phyloP scores from a whole-genome alignment of 37 sponge, comb jelly and placozoan genomes.

The Spongilla lacustris region DNA sequence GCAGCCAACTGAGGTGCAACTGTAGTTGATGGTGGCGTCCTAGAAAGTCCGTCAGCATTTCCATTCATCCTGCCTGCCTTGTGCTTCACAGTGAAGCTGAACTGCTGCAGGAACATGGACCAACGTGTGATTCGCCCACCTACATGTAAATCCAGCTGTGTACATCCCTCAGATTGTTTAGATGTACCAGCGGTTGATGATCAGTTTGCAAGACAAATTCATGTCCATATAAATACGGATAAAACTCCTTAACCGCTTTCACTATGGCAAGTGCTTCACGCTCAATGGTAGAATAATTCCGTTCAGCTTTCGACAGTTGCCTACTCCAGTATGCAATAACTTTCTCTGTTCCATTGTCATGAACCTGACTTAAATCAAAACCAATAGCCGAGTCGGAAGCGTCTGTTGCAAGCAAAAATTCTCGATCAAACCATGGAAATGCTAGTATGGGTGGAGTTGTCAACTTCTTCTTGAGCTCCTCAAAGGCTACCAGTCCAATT shows the following conservation, averaged over 20 bases:
- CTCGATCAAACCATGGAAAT: conserved; percentile 20
- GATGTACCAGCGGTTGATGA: conserved; percentile 29
- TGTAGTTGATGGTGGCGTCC: background rate
- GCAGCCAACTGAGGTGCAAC: no score
- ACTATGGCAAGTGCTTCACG: conserved; percentile 40
- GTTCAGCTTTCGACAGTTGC: conserved; percentile 27
- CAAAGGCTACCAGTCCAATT: conserved; percentile 34
- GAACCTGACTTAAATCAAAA: conserved; percentile 36
- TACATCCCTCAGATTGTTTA: conserved; percentile 16
- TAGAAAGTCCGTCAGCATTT: no score
- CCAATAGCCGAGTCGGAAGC: conserved; percentile 38
- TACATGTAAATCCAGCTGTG: no score
- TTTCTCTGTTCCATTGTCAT: conserved; percentile 26
- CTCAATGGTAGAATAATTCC: conserved; percentile 45
- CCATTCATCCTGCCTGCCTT: conserved; percentile 23
- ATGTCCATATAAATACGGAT: conserved; percentile 44
- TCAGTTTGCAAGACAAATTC: conserved; percentile 33
- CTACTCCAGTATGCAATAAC: conserved; percentile 47
- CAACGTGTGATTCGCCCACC: conserved; percentile 32
- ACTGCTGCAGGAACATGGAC: conserved; percentile 35
- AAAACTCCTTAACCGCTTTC: conserved; percentile 23
- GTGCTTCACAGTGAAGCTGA: conserved; percentile 22
- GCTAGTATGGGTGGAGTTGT: conserved; percentile 19
- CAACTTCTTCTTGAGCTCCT: conserved; percentile 24
- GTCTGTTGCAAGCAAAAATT: conserved; percentile 23